Evolutionary conservation across 1,140 invertebrate species (phyloP).

Genomic region (Hydropsyche tenuis): DNA sequence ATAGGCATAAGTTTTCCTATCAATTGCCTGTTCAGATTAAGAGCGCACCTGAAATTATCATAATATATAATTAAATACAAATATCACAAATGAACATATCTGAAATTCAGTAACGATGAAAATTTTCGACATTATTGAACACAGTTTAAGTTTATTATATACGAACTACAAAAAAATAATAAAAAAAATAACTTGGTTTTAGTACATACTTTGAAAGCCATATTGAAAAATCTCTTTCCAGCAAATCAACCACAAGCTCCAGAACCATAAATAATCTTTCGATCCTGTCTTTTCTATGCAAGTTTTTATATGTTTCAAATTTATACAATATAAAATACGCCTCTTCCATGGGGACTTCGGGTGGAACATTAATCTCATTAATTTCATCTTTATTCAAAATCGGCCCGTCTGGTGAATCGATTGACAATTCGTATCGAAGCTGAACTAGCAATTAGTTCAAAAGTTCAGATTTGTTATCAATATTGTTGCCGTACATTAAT

Average conservation of each 20-base stretch:
- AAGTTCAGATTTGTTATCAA: slow-evolving; percentile 46
- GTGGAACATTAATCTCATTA: too few relatives aligned
- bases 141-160: too few relatives aligned
- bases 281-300: slow-evolving; percentile 55
- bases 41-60: too few relatives aligned
- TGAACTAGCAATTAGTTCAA: slow-evolving; percentile 57
- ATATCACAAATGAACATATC: too few relatives aligned
- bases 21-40: too few relatives aligned
- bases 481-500: neutral
- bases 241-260: slow-evolving; percentile 54
- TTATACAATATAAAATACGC: slow-evolving; percentile 56
- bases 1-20: too few relatives aligned
- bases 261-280: slow-evolving; percentile 56
- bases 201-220: slow-evolving; percentile 54
- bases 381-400: slow-evolving; percentile 54
- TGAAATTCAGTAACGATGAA: too few relatives aligned
- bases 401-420: slow-evolving; percentile 53
- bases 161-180: too few relatives aligned
- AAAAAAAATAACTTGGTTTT: too few relatives aligned
- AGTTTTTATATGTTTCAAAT: slow-evolving; percentile 56
- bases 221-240: slow-evolving; percentile 59
- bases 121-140: too few relatives aligned
- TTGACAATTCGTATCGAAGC: slow-evolving; percentile 55
- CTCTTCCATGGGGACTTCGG: slow-evolving; percentile 52
- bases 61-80: too few relatives aligned